These are phyloP conservation scores for Paramacrobiotus metropolitanus DNA, from an alignment of 1,140 invertebrate species.

Conservation along the genomic window DNA sequence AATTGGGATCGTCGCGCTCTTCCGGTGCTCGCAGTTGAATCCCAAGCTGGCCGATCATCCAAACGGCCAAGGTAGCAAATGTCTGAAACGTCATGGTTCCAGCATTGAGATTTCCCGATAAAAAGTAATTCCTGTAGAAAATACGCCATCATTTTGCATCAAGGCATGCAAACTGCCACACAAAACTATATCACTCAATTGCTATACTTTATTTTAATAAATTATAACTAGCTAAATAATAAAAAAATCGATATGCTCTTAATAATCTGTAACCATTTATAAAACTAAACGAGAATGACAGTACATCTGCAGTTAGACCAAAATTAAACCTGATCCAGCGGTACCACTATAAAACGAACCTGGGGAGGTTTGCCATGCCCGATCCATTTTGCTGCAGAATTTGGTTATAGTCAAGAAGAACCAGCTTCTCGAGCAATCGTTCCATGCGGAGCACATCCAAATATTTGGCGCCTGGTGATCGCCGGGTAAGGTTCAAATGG, in stretches of 20 bases:
- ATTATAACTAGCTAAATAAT: background rate
- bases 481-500: background rate
- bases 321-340: too few species aligned
- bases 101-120: background rate
- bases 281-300: background rate
- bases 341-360: too few species aligned
- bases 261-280: background rate
- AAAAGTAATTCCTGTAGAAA: background rate
- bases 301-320: background rate
- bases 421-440: background rate
- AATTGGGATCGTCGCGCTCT: background rate
- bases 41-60: slow-evolving; percentile 1
- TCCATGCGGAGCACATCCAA: background rate
- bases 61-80: background rate
- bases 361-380: too few species aligned
- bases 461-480: background rate
- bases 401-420: background rate
- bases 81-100: background rate
- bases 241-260: background rate
- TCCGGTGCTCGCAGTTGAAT: background rate
- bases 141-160: background rate
- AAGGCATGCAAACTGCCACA: too few species aligned
- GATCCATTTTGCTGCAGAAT: background rate
- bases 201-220: background rate
- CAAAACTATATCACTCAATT: too few species aligned